Conservation (phyloP, 2,888 invertebrate species). For the Leptinotarsa peninsularis region DNA sequence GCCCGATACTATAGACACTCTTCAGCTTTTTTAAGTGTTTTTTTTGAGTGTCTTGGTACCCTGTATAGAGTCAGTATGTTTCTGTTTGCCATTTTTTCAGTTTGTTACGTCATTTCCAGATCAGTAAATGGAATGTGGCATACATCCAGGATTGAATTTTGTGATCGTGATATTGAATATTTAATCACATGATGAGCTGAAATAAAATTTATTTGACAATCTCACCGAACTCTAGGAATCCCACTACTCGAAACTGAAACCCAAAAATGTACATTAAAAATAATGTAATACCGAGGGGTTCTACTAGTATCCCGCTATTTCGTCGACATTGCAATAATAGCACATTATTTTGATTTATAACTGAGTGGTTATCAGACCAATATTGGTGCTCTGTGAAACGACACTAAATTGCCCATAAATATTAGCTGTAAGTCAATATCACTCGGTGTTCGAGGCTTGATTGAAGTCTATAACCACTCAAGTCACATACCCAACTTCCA, state of each 20-base stretch:
- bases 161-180: too few species aligned
- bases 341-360: slow-evolving; percentile 68
- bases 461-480: slow-evolving; percentile 58
- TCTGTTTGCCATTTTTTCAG: too few species aligned
- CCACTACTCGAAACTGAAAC: slow-evolving; percentile 1
- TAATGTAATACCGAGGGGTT: slow-evolving; percentile 45
- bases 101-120: too few species aligned
- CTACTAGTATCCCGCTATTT: slow-evolving; percentile 55
- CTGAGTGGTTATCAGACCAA: slow-evolving; percentile 67
- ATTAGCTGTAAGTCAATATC: slow-evolving; percentile 65
- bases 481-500: slow-evolving; percentile 50
- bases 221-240: background rate
- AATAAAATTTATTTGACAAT: background rate
- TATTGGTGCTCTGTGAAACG: slow-evolving; percentile 66
- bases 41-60: too few species aligned
- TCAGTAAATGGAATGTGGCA: too few species aligned
- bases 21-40: too few species aligned
- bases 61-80: too few species aligned
- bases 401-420: slow-evolving; percentile 67
- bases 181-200: too few species aligned
- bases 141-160: too few species aligned
- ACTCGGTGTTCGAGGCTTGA: slow-evolving; percentile 59
- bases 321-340: slow-evolving; percentile 67
- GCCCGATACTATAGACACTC: too few species aligned
- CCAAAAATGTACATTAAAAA: slow-evolving; percentile 42